Evolutionary conservation across 2,888 invertebrate species (phyloP).

Genomic region (Noctuana brunneofusca): DNA sequence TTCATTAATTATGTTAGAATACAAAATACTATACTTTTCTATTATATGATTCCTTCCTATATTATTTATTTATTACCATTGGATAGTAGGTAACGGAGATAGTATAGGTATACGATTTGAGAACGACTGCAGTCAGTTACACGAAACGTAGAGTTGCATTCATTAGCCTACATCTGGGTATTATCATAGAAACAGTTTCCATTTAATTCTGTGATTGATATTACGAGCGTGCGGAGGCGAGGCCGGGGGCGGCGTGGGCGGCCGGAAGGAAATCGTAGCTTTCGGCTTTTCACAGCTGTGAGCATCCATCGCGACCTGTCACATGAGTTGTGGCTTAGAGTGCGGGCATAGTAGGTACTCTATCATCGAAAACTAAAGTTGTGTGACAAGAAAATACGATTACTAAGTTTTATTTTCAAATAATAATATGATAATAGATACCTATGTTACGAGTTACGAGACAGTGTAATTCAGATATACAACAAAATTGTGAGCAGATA

Average conservation of each 20-base stretch:
- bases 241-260: conserved; percentile 66
- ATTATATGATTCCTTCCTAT: too few relatives aligned
- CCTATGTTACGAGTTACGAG: too few relatives aligned
- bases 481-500: too few relatives aligned
- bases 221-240: conserved; percentile 54
- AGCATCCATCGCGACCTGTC: conserved; percentile 22
- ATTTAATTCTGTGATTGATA: conserved; percentile 66
- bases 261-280: conserved; percentile 74
- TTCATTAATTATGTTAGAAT: too few relatives aligned
- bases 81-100: background rate
- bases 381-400: background rate
- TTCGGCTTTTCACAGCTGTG: conserved; percentile 54
- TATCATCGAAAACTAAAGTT: background rate
- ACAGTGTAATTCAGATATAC: too few relatives aligned
- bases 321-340: background rate
- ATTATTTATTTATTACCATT: background rate
- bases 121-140: conserved; percentile 18
- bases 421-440: too few relatives aligned
- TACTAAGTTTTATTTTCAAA: background rate
- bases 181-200: conserved; percentile 62
- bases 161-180: conserved; percentile 37
- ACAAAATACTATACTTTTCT: too few relatives aligned
- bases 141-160: conserved; percentile 32
- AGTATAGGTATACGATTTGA: background rate
- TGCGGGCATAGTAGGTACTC: background rate